Evolutionary conservation across 2,113 vertebrate genomes (phyloP).

Genomic region (Chaetops frenatus): DNA sequence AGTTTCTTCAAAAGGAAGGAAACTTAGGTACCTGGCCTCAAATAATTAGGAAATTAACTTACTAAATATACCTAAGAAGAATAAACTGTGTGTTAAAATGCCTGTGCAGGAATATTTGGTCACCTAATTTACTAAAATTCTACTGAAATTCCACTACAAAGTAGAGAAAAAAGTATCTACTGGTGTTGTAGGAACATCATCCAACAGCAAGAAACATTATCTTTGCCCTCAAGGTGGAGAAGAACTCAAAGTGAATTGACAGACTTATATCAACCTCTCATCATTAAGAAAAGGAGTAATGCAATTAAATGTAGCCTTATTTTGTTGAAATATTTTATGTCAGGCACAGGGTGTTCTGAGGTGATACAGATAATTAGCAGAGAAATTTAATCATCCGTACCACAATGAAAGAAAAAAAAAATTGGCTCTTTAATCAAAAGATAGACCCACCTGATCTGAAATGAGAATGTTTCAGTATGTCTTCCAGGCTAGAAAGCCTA

Average conservation of each 20-base stretch:
- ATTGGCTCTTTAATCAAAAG: slow-evolving; percentile 42
- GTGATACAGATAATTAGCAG: slow-evolving; percentile 50
- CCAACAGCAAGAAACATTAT: background rate
- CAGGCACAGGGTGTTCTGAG: slow-evolving; percentile 33
- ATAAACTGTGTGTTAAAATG: background rate
- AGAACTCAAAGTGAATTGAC: background rate
- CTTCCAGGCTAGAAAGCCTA: slow-evolving; percentile 32
- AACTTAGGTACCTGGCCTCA: background rate
- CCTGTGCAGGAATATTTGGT: background rate
- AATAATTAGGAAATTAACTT: background rate
- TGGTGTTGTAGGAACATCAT: background rate
- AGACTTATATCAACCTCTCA: background rate
- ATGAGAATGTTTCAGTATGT: slow-evolving; percentile 35
- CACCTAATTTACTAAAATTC: background rate
- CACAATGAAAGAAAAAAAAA: slow-evolving; percentile 46
- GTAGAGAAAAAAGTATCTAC: background rate
- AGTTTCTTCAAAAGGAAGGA: background rate
- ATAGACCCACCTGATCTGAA: slow-evolving; percentile 32
- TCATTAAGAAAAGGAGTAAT: background rate
- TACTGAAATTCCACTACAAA: background rate
- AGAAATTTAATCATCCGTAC: slow-evolving; percentile 44
- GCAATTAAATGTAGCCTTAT: slow-evolving; percentile 12
- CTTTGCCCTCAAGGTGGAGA: background rate
- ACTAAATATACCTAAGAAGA: background rate
- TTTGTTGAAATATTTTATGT: slow-evolving; percentile 35